These are phyloP conservation scores for Lateolabrax maculatus DNA, from an alignment of 2,797 vertebrate genomes.

Conservation along the genomic window DNA sequence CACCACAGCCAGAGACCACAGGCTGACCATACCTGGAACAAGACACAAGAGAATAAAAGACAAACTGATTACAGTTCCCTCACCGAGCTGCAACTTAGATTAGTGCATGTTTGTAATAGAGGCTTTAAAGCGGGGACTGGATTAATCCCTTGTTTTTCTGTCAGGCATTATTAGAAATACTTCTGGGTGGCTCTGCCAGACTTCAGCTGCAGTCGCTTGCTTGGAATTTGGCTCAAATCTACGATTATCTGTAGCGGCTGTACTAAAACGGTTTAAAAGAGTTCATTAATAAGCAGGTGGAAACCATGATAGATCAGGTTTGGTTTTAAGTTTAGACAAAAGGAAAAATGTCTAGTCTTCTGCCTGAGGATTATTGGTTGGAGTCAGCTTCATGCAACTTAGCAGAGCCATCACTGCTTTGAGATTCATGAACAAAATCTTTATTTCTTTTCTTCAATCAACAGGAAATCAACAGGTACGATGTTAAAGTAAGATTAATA, in stretches of 20 bases:
- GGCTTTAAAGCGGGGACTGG: too few relatives aligned
- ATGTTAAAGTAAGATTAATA: too few relatives aligned
- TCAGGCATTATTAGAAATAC: neutral
- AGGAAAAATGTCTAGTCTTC: too few relatives aligned
- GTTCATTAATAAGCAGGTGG: neutral
- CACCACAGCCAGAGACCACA: constrained; percentile 87
- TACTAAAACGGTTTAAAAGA: too few relatives aligned
- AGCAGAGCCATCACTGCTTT: neutral
- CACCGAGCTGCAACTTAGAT: too few relatives aligned
- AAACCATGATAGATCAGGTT: neutral
- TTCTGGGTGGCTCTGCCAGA: neutral
- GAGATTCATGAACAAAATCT: too few relatives aligned
- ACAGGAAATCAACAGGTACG: too few relatives aligned
- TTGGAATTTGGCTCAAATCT: neutral
- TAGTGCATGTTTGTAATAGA: neutral
- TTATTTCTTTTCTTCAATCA: too few relatives aligned
- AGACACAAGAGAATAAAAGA: constrained; percentile 17
- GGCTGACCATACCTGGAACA: constrained; percentile 85
- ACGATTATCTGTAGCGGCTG: neutral
- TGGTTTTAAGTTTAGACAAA: too few relatives aligned
- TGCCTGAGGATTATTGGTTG: neutral
- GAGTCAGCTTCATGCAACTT: neutral
- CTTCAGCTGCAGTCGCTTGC: neutral
- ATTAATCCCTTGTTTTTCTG: too few relatives aligned
- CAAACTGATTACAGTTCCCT: neutral